phyloP scores from a whole-genome alignment of 2,888 invertebrate species.

The Pyrocoelia pectoralis region DNA sequence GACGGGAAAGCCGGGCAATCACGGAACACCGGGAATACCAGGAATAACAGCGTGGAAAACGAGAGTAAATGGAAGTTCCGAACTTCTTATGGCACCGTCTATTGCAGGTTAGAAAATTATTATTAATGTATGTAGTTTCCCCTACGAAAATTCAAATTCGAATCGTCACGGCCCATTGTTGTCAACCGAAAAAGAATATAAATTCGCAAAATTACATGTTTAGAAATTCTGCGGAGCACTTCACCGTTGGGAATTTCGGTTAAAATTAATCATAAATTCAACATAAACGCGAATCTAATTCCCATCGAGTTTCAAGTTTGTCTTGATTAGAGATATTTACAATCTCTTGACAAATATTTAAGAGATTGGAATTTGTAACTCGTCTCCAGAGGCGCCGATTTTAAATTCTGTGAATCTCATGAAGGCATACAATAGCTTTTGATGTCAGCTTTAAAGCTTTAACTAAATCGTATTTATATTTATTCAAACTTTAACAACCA shows the following conservation, averaged over 20 bases:
- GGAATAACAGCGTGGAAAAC: slow-evolving; percentile 81
- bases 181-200: slow-evolving; percentile 8
- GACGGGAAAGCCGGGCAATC: slow-evolving; percentile 75
- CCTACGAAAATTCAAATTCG: not conserved
- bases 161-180: not conserved
- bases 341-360: not conserved
- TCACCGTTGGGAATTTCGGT: too few relatives aligned
- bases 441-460: not conserved
- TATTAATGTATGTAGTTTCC: too few relatives aligned
- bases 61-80: slow-evolving; percentile 68
- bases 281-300: too few relatives aligned
- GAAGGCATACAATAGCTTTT: not conserved
- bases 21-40: slow-evolving; percentile 80
- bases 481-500: not conserved
- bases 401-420: not conserved
- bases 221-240: not conserved
- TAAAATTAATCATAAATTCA: not conserved
- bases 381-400: not conserved
- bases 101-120: slow-evolving; percentile 70
- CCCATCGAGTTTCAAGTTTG: too few relatives aligned
- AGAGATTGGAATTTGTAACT: slow-evolving; percentile 1
- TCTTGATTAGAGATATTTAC: not conserved
- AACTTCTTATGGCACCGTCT: slow-evolving; percentile 85
- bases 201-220: slow-evolving; percentile 2
- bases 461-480: not conserved